Evolutionary conservation across 1,140 invertebrate species (phyloP).

Genomic region (Aporrectodea caliginosa): DNA sequence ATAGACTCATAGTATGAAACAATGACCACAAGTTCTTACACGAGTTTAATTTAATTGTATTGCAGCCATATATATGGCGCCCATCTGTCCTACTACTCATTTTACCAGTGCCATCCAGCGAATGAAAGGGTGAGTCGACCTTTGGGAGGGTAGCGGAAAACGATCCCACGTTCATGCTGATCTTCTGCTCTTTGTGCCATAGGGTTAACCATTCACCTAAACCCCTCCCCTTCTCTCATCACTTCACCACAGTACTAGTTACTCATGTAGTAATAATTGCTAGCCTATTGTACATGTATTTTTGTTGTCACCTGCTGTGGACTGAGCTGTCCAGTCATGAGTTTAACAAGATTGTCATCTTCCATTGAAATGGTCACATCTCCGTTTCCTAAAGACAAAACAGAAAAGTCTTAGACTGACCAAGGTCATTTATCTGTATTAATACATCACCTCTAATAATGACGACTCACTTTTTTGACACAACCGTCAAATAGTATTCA

Average conservation of each 20-base stretch:
- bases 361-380: not conserved
- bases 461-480: too few species aligned
- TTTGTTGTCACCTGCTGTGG: not conserved
- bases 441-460: too few species aligned
- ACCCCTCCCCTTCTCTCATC: not conserved
- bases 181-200: not conserved
- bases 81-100: too few species aligned
- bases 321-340: not conserved
- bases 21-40: too few species aligned
- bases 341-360: not conserved
- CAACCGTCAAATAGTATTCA: too few species aligned
- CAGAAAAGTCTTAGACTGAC: too few species aligned
- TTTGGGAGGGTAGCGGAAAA: not conserved
- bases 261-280: not conserved
- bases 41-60: too few species aligned
- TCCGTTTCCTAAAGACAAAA: not conserved
- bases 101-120: too few species aligned
- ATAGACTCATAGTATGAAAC: too few species aligned
- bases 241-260: not conserved
- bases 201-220: not conserved
- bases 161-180: not conserved
- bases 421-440: too few species aligned
- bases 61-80: too few species aligned
- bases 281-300: not conserved
- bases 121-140: too few species aligned